These are phyloP conservation scores for Electrona antarctica DNA, from an alignment of 2,113 vertebrate genomes.

Conservation along the genomic window DNA sequence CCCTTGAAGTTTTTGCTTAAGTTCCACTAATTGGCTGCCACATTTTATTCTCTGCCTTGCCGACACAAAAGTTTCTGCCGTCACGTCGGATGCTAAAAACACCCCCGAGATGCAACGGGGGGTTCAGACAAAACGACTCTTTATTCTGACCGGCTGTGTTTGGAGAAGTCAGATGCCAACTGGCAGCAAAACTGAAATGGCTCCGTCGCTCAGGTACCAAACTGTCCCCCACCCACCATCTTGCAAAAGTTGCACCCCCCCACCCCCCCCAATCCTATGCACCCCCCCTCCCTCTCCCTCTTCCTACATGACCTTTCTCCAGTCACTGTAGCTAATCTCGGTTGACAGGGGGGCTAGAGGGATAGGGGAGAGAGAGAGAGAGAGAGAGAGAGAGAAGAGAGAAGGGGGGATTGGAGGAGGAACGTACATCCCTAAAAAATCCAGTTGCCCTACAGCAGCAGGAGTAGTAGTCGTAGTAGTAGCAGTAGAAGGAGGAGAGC, in stretches of 20 bases:
- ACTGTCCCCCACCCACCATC: background rate
- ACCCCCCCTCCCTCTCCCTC: conserved; percentile 31
- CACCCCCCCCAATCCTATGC: conserved; percentile 17
- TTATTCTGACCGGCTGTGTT: too few relatives aligned
- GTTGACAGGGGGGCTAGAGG: conserved; percentile 55
- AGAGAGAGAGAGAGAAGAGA: conserved; percentile 4
- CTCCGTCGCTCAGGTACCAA: conserved; percentile 37
- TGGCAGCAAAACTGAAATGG: conserved; percentile 42
- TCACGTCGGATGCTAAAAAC: conserved; percentile 30
- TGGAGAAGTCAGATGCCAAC: conserved; percentile 32
- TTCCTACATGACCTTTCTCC: conserved; percentile 54
- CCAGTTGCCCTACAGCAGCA: conserved; percentile 45
- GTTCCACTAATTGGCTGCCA: conserved; percentile 29
- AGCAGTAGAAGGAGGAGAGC: too few relatives aligned
- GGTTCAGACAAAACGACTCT: conserved; percentile 15
- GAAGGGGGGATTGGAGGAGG: conserved; percentile 13
- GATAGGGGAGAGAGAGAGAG: conserved; percentile 44
- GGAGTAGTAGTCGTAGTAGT: background rate
- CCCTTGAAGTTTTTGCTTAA: conserved; percentile 27
- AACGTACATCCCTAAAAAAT: conserved; percentile 54
- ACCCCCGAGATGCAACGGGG: conserved; percentile 16
- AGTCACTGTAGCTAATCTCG: conserved; percentile 59
- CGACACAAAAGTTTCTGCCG: conserved; percentile 16
- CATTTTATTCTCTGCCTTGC: conserved; percentile 21
- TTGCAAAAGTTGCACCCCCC: background rate